Evolutionary conservation across 1,140 invertebrate species (phyloP), one percentile per base, ranked within the genome.

Genomic region (Homarus americanus): DNA sequence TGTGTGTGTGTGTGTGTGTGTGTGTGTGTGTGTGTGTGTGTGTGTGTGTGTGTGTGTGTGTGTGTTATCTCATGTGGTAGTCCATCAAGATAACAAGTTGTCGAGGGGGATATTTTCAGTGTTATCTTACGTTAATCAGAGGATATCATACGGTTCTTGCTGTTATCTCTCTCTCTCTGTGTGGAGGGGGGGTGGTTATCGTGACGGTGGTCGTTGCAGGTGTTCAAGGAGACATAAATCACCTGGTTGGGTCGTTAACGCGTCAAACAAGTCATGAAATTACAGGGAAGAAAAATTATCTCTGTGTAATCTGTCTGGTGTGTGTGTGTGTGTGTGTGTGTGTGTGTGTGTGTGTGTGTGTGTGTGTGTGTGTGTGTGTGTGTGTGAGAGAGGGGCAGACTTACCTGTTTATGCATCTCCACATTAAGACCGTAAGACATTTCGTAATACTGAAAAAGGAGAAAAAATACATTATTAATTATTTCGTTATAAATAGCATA

Each of bases 341-440:
- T 73, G 28, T 38, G 34, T 76, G 66, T 79, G 63, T 86, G 34
- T 73, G 80, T 36, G 44, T 63, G 80, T 82, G 44, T 82, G 34
- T 7, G 28, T 73, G 28, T 38, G 34, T 76, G 66, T 79, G 63
- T 86, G 34, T 73, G 80, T 36, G 44, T 63, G 80, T 82, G 44
- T 82, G 34, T 7, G 12, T 28, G 28, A 12, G 3, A 53, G 24
- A 28, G 12, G 2, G 4, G 28, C 63, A 32, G 36, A 69, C 72
- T 76, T 49, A 76, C 75, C 84, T 87, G 75, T 87, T 76, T 87
- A 95, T 99, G 98, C 98, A 99, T 99, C 96, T 99, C 99, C 93
- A 99, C 98, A 95, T 99, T 99, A 94, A 99, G 96, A 93, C 98
- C 98, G 95, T 99, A 99, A 41, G 98, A 99, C 98, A 99, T 99